These are phyloP conservation scores for Venusia cambrica DNA, from an alignment of 2,888 invertebrate genomes.

Conservation along the genomic window DNA sequence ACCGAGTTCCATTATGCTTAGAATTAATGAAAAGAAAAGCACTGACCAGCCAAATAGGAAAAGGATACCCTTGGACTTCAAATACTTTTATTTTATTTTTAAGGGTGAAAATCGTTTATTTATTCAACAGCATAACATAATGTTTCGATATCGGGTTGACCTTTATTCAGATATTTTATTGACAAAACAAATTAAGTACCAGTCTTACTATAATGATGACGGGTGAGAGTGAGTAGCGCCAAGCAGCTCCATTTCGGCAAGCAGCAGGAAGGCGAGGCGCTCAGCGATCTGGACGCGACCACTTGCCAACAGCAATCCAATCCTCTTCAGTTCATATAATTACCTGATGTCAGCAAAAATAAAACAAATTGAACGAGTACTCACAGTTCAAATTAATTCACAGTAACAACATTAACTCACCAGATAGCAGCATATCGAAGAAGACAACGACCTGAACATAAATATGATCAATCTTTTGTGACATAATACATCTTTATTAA, in stretches of 20 bases:
- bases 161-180: slow-evolving; percentile 59
- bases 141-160: slow-evolving; percentile 44
- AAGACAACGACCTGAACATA: slow-evolving; percentile 51
- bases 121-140: slow-evolving; percentile 41
- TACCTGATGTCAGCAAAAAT: slow-evolving; percentile 66
- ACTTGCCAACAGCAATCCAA: slow-evolving; percentile 5
- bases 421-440: slow-evolving; percentile 39
- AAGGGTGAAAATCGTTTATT: slow-evolving; percentile 23
- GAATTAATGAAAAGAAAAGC: slow-evolving; percentile 16
- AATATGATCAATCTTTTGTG: slow-evolving; percentile 48
- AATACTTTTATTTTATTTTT: slow-evolving; percentile 26
- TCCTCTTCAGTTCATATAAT: slow-evolving; percentile 28
- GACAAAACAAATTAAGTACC: slow-evolving; percentile 76
- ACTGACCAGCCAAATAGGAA: slow-evolving; percentile 42
- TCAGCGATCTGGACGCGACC: background rate
- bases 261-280: too few relatives aligned
- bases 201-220: slow-evolving; percentile 73
- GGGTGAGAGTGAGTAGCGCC: slow-evolving; percentile 38
- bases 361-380: slow-evolving; percentile 37
- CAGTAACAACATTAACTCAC: slow-evolving; percentile 64
- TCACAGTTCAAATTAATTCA: slow-evolving; percentile 39
- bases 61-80: slow-evolving; percentile 48
- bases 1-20: too few relatives aligned
- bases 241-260: slow-evolving; percentile 21
- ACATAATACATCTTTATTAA: slow-evolving; percentile 68